phyloP scores from a whole-genome alignment of 2,113 vertebrate species.

The Lipotes vexillifer region DNA sequence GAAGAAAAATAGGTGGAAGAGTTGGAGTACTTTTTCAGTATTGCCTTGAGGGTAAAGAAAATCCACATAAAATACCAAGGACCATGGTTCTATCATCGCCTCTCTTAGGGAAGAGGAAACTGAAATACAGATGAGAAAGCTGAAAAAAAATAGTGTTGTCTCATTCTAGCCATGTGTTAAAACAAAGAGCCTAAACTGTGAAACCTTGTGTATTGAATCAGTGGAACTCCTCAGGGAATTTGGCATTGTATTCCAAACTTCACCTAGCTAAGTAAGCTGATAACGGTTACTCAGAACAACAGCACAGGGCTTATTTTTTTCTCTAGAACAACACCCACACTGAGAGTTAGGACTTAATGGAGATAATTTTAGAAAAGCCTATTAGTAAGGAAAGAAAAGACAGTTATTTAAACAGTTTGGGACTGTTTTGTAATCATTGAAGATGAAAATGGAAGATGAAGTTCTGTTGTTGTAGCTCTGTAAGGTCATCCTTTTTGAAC shows the following conservation, averaged over 20 bases:
- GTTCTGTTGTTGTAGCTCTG: not conserved
- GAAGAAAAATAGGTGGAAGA: not conserved
- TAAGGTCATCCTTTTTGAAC: not conserved
- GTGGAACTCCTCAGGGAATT: not conserved
- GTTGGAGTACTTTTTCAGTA: not conserved
- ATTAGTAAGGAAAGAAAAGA: not conserved
- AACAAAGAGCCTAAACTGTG: not conserved
- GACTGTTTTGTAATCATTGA: not conserved
- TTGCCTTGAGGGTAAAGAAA: not conserved
- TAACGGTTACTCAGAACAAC: not conserved
- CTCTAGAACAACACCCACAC: not conserved
- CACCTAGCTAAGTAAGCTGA: not conserved
- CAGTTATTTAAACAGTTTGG: not conserved
- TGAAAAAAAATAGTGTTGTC: not conserved
- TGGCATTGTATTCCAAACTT: not conserved
- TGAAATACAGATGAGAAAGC: not conserved
- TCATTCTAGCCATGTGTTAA: not conserved
- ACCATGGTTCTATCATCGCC: not conserved
- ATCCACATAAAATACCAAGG: not conserved
- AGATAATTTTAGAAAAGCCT: conserved; percentile 13
- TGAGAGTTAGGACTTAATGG: not conserved
- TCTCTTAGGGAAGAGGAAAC: not conserved
- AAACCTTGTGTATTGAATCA: not conserved
- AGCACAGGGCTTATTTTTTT: not conserved
- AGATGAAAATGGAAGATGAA: not conserved